A percentile compares a stretch with the other conserved stretches of the same genome.
Evolutionary conservation across 2,113 vertebrate genomes (phyloP).

Genomic region (Archocentrus centrarchus): DNA sequence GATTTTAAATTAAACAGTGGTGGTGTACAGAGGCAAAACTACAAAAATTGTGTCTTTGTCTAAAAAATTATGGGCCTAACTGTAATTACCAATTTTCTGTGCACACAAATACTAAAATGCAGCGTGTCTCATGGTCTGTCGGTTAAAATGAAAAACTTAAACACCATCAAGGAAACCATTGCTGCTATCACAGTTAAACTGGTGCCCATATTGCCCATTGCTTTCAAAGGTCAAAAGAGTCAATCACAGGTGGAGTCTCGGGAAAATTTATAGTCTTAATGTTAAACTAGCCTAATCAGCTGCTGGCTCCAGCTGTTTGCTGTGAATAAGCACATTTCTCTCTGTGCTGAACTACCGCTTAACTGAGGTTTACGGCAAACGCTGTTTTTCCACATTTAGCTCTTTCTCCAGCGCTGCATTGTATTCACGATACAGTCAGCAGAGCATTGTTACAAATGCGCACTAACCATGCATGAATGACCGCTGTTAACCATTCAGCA

Average conservation of each 20-base stretch:
- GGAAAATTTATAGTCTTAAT: background rate
- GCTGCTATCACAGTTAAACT: no score
- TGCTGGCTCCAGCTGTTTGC: background rate
- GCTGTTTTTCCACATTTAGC: background rate
- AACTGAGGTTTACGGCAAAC: background rate
- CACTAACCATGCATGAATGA: conserved; percentile 22
- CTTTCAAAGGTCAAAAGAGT: background rate
- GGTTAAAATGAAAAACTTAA: background rate
- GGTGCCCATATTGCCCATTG: background rate
- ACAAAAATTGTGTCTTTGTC: background rate
- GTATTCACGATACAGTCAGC: background rate
- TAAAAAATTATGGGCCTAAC: background rate
- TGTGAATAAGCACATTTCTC: background rate
- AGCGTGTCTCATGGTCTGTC: fast-evolving
- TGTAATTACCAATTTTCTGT: background rate
- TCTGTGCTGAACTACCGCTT: background rate
- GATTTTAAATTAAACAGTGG: background rate
- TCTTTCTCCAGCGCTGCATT: background rate
- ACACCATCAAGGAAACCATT: background rate
- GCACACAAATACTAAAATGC: background rate
- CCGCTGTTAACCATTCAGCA: conserved; percentile 20
- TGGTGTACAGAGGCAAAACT: background rate
- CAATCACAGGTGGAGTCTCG: background rate
- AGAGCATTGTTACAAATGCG: background rate
- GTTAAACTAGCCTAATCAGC: background rate